Evolutionary conservation across 2,888 invertebrate genomes (phyloP).

Genomic region (Brassicogethes aeneus): DNA sequence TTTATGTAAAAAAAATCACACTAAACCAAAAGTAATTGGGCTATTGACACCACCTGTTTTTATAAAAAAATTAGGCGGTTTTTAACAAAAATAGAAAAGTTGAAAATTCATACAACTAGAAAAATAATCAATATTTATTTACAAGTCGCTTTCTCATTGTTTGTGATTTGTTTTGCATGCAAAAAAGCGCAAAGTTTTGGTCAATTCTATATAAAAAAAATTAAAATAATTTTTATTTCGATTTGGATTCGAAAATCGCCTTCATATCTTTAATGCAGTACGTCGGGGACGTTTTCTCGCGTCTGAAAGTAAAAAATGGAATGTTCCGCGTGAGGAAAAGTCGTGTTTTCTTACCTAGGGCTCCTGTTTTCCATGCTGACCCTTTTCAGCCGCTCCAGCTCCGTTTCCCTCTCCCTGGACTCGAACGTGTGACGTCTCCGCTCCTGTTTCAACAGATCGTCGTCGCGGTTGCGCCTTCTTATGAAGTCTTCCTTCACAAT

Average conservation of each 20-base stretch:
- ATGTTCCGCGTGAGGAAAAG: neutral
- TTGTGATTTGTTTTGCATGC: too few species aligned
- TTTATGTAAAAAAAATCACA: too few species aligned
- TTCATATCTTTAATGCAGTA: conserved; percentile 75
- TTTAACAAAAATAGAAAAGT: too few species aligned
- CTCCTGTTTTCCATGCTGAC: conserved; percentile 36
- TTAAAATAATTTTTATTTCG: conserved; percentile 29
- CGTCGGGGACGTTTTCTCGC: conserved; percentile 57
- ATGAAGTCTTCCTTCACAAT: conserved; percentile 25
- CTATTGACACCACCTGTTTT: too few species aligned
- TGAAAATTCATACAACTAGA: too few species aligned
- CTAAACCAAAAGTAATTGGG: too few species aligned
- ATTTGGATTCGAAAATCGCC: conserved; percentile 71
- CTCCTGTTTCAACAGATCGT: conserved; percentile 23
- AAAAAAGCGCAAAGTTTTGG: neutral
- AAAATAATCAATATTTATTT: too few species aligned
- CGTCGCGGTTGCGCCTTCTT: conserved; percentile 20
- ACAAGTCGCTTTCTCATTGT: too few species aligned
- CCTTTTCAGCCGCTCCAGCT: conserved; percentile 30
- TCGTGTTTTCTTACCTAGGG: conserved; percentile 30
- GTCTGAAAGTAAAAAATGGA: conserved; percentile 41
- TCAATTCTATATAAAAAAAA: neutral
- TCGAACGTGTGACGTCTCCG: conserved; percentile 33
- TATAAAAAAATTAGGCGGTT: too few species aligned
- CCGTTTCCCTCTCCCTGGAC: conserved; percentile 29